Evolutionary conservation across 2,888 invertebrate species (phyloP), one percentile per base, ranked within the genome.

Genomic region (Drosophila falleni): DNA sequence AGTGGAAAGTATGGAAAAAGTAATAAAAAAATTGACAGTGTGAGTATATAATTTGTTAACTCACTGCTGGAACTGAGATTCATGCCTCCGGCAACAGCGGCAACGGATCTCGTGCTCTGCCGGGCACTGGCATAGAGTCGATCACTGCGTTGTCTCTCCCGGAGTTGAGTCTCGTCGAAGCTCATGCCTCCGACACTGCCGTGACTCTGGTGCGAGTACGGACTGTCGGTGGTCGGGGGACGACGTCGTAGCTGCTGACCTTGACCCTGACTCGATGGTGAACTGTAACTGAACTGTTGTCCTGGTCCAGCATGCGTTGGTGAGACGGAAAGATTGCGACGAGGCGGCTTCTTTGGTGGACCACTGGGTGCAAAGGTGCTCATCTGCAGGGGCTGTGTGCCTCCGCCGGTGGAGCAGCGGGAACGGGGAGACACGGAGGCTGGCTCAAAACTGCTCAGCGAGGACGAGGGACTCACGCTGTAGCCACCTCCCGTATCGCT

Each of bases 321-420:
- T 16, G 97, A 97, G 69, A 97, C 96, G 13, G 97, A 97, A 61
- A 97, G 94, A 92, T 97, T 97, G 80, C 97, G 94, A 55, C 97
- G 94, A 3, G 97, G 97, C 71, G 97, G 97, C 93, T 97, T 97
- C 93, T 97, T 97, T 50, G 97, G 97, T 61, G 97, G 97, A 61
- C 96, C 96, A 55, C 96, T 96, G 2, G 91, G 89, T 1, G 90
- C 90, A 69, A 91, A 91, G 4, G 86, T 91, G 64, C 81, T 90
- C 88, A 90, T 83, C 16, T 82, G 77, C 39, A 81, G 54, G 2
- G 80, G 76, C 55, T 86, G 88, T n/a, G 66, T 69, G 1, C 86
- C 87, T 29, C 89, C 90, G 4, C 91, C 90, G 44, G 78, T 91
- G 33, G 91, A 90, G 63, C 91, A 87, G 51, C 91, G 86, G 3